Evolutionary conservation across 2,797 vertebrate species (phyloP).

Genomic region (Thripadectes ignobilis): DNA sequence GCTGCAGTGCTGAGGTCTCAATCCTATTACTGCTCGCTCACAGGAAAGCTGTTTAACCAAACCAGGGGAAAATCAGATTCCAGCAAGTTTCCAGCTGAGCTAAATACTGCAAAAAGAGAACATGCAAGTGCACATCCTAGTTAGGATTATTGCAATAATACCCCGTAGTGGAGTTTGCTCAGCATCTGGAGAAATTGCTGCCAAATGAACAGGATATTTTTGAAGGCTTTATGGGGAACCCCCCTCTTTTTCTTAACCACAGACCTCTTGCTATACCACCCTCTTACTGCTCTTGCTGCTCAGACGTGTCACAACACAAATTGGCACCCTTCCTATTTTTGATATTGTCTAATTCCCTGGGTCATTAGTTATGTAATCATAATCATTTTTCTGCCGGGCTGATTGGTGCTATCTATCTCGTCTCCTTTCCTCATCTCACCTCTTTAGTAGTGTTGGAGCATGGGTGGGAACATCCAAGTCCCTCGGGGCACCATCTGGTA

Average conservation of each 20-base stretch:
- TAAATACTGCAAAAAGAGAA: not conserved
- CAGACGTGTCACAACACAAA: not conserved
- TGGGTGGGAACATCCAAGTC: constrained; percentile 63
- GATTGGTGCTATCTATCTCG: constrained; percentile 61
- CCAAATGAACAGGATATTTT: not conserved
- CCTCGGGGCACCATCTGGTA: constrained; percentile 75
- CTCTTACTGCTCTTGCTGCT: constrained; percentile 14
- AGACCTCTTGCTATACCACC: not conserved
- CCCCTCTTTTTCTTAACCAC: too few relatives aligned
- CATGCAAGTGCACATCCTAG: not conserved
- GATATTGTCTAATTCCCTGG: constrained; percentile 74
- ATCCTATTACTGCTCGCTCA: not conserved
- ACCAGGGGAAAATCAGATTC: not conserved
- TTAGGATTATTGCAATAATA: not conserved
- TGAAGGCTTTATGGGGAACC: not conserved
- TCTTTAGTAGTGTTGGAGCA: constrained; percentile 57
- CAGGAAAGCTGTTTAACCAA: not conserved
- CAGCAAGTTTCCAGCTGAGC: not conserved
- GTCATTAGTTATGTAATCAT: constrained; percentile 75
- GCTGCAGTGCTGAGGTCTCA: not conserved
- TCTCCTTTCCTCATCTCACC: constrained; percentile 57
- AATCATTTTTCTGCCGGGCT: constrained; percentile 74
- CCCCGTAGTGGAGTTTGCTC: not conserved
- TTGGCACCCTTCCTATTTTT: constrained; percentile 52
- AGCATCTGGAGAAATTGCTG: not conserved